A percentile compares a stretch with the other conserved stretches of the same genome.
Conservation (phyloP, 2,113 vertebrate genomes). For the Rhynchomys soricoides region DNA sequence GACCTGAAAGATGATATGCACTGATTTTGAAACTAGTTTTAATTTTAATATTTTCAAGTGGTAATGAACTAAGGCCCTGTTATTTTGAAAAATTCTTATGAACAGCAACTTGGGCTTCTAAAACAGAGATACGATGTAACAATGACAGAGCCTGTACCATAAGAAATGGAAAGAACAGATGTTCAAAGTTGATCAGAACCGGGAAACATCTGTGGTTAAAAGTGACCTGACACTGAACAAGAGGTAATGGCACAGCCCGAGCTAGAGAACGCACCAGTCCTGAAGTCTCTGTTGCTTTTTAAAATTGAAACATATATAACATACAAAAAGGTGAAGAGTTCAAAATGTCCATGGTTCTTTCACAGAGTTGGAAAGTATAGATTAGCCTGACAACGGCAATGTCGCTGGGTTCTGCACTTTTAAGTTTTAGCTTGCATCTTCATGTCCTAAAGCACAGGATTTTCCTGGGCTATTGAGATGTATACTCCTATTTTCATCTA, state of each 20-base stretch:
- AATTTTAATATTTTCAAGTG: slow-evolving; percentile 8
- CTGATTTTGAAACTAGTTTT: background rate
- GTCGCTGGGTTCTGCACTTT: background rate
- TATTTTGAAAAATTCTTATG: slow-evolving; percentile 44
- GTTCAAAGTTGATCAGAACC: background rate
- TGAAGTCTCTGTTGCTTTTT: slow-evolving; percentile 11
- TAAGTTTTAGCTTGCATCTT: background rate
- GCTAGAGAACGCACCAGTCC: background rate
- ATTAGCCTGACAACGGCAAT: background rate
- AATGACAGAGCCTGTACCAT: background rate
- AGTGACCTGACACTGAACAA: background rate
- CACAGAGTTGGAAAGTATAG: slow-evolving; percentile 38
- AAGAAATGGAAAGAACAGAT: background rate
- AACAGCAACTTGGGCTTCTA: slow-evolving; percentile 26
- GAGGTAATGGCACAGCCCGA: background rate
- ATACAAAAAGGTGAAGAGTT: slow-evolving; percentile 30
- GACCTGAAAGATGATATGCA: background rate
- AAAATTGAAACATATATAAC: slow-evolving; percentile 6
- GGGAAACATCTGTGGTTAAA: slow-evolving; percentile 1
- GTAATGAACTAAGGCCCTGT: background rate
- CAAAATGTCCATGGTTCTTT: slow-evolving; percentile 39
- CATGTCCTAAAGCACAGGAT: background rate
- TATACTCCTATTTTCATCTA: background rate
- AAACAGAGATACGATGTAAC: background rate
- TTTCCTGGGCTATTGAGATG: background rate